These are phyloP conservation scores for Motacilla alba DNA, from an alignment of 2,113 vertebrate species.

Conservation along the genomic window DNA sequence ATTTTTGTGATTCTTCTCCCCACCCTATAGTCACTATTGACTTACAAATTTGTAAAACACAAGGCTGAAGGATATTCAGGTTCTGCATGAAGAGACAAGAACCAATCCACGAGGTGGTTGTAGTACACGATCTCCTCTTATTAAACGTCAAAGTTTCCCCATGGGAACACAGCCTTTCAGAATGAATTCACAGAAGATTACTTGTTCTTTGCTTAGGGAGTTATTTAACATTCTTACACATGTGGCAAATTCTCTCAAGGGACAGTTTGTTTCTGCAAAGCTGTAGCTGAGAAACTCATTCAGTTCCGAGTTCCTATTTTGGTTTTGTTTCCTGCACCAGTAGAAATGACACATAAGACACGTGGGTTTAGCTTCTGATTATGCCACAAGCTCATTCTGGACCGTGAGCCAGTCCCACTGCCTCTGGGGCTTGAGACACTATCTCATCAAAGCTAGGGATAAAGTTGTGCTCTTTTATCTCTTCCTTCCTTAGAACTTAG, in stretches of 20 bases:
- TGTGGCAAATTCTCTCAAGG: not conserved
- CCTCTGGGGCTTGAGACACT: not conserved
- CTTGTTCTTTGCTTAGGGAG: not conserved
- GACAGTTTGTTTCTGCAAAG: not conserved
- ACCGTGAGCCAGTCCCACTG: not conserved
- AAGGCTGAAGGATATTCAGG: not conserved
- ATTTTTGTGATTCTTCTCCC: not conserved
- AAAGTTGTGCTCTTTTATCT: not conserved
- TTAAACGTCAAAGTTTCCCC: not conserved
- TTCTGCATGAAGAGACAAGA: not conserved
- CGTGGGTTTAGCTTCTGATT: not conserved
- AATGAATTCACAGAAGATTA: not conserved
- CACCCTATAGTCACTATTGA: not conserved
- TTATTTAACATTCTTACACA: not conserved
- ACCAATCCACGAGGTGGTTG: not conserved
- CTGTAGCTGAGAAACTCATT: not conserved
- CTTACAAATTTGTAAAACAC: not conserved
- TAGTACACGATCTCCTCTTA: not conserved
- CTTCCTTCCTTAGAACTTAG: not conserved
- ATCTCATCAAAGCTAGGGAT: not conserved
- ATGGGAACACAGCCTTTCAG: not conserved
- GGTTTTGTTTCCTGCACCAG: not conserved
- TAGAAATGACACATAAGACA: not conserved
- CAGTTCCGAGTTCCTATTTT: not conserved
- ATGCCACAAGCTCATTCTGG: not conserved